Conservation (phyloP, 2,888 invertebrate species). For the Heteromurus nitidus region DNA sequence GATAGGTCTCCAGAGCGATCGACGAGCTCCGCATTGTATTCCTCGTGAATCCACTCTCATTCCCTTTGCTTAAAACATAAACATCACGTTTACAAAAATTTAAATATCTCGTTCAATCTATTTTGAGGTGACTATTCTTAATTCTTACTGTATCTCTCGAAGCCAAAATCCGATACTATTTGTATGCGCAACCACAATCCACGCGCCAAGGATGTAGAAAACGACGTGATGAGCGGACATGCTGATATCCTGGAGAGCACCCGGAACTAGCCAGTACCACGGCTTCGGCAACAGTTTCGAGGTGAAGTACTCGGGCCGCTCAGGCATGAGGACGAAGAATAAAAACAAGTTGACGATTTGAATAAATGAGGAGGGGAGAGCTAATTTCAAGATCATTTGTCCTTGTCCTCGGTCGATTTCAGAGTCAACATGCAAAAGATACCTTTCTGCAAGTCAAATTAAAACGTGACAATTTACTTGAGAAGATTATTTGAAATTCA, state of each 20-base stretch:
- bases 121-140: too few relatives aligned
- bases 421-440: not conserved
- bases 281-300: constrained; percentile 31
- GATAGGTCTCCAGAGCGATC: constrained; percentile 20
- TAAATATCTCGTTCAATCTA: too few relatives aligned
- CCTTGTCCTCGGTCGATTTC: not conserved
- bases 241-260: constrained; percentile 40
- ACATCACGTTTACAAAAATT: too few relatives aligned
- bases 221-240: constrained; percentile 38
- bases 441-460: too few relatives aligned
- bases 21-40: not conserved
- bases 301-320: constrained; percentile 36
- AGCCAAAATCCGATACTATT: too few relatives aligned
- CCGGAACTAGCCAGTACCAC: constrained; percentile 52
- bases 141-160: constrained; percentile 36
- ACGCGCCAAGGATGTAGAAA: constrained; percentile 25
- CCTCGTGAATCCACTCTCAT: constrained; percentile 23
- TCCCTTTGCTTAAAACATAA: constrained; percentile 38
- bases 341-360: constrained; percentile 47
- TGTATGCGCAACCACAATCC: constrained; percentile 51
- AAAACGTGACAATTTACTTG: too few relatives aligned
- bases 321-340: constrained; percentile 29
- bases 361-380: constrained; percentile 17
- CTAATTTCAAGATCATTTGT: not conserved
- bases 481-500: not conserved